phyloP scores from a whole-genome alignment of 2,888 invertebrate genomes.

The Agrotis clavis region DNA sequence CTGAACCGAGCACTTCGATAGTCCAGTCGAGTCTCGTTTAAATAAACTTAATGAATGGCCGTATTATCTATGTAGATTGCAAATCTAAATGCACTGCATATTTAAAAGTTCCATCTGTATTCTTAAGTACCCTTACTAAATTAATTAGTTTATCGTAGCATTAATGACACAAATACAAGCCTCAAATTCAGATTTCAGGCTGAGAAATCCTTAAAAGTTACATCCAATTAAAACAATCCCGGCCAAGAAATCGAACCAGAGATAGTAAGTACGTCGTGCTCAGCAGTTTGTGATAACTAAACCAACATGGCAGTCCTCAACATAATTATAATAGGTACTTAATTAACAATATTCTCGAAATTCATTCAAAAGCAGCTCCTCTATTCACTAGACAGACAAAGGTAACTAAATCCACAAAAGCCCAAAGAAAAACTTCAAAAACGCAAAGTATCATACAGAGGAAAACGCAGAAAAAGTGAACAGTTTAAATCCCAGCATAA shows the following conservation, averaged over 20 bases:
- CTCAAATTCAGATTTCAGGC: not conserved
- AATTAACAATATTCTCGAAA: not conserved
- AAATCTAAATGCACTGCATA: constrained; percentile 54
- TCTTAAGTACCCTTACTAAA: not conserved
- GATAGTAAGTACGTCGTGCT: no score
- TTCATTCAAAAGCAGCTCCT: not conserved
- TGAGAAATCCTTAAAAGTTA: not conserved
- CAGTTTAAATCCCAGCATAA: constrained; percentile 15
- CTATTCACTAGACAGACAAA: not conserved
- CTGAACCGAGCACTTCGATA: constrained; percentile 14
- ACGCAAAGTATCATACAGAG: constrained; percentile 1
- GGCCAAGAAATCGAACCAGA: no score
- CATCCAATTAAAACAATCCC: not conserved
- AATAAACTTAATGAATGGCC: constrained; percentile 71
- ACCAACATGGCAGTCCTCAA: not conserved
- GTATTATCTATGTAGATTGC: constrained; percentile 67
- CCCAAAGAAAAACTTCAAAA: not conserved
- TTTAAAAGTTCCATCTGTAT: constrained; percentile 24
- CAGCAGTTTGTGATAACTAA: not conserved
- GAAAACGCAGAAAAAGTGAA: constrained; percentile 23
- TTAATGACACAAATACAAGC: not conserved
- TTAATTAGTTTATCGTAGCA: not conserved
- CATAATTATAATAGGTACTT: not conserved
- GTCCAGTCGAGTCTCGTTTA: constrained; percentile 49
- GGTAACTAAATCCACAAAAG: not conserved